These are phyloP conservation scores for Diogma glabrata DNA, from an alignment of 2,888 invertebrate species.

Conservation along the genomic window DNA sequence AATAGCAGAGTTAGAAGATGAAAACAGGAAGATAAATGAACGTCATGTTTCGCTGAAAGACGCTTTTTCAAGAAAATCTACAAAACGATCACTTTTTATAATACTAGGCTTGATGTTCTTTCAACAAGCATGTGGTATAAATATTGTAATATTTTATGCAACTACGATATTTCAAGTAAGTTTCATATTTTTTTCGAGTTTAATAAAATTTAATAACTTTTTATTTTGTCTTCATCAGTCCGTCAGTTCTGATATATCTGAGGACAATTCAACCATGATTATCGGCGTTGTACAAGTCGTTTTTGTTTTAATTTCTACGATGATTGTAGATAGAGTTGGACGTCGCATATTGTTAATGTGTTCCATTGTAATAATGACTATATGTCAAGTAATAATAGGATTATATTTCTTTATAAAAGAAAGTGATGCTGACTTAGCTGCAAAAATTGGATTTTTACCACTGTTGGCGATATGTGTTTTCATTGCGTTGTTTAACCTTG, in stretches of 20 bases:
- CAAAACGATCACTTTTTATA: constrained; percentile 52
- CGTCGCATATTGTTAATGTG: constrained; percentile 54
- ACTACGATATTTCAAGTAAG: constrained; percentile 47
- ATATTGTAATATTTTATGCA: constrained; percentile 62
- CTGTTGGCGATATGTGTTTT: constrained; percentile 54
- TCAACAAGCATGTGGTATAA: constrained; percentile 68
- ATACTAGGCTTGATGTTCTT: constrained; percentile 65
- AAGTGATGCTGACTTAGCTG: constrained; percentile 31
- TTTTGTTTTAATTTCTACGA: constrained; percentile 53
- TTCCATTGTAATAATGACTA: constrained; percentile 52
- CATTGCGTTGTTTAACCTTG: constrained; percentile 61
- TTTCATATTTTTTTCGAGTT: constrained; percentile 20
- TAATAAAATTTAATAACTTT: background rate
- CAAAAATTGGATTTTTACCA: constrained; percentile 52
- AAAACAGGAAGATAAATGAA: constrained; percentile 39
- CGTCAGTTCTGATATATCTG: constrained; percentile 31
- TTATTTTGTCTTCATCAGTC: too few species aligned
- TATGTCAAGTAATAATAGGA: constrained; percentile 52
- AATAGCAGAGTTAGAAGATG: constrained; percentile 44
- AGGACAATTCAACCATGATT: constrained; percentile 24
- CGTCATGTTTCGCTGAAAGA: constrained; percentile 43
- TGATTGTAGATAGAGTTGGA: constrained; percentile 63
- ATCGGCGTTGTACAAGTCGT: constrained; percentile 68
- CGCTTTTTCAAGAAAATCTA: constrained; percentile 45
- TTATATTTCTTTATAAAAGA: constrained; percentile 41